Evolutionary conservation across 2,797 vertebrate species (phyloP), one percentile per base, ranked within the genome.

Genomic region (Pseudochromis fuscus): DNA sequence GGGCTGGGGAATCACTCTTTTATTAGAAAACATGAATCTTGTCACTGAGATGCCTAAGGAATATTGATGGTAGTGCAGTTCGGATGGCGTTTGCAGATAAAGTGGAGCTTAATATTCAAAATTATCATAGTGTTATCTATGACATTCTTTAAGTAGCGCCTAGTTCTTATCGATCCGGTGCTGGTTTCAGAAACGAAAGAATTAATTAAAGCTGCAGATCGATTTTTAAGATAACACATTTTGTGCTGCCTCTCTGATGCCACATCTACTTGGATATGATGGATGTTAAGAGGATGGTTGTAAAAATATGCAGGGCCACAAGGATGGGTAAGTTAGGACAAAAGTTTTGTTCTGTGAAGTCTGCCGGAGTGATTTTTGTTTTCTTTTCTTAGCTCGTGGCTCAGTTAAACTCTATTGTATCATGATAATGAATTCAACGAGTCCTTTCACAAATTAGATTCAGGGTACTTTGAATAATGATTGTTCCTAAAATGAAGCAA

Each of bases 21-120:
- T 93, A 93, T 93, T 91, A 90, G 82, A 92, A 90, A 89, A 88
- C 87, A 93, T 91, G 84, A 86, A 91, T 93, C 90, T 91, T 88
- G 84, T 90, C 89, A 86, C 79, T 51, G 68, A 52, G 61, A 82
- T 72, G 86, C 79, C 80, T 86, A 66, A 79, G 79, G 89, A 92
- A 91, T 91, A 92, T 90, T 89, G 86, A 92, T 87, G 83, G 71
- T 77, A 46, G 77, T 65, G 67, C 77, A 72, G 77, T 87, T 85
- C 2, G n/a, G 80, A 67, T 89, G 81, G 76, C 87, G 87, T 89
- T 88, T 89, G 79, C 82, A 91, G 89, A 92, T 89, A 91, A 89
- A 92, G 83, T 87, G 72, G 63, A 82, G 75, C 81, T 93, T 92
- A 91, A 93, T 91, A 89, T 91, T 92, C 75, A 69, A 83, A 92